Conservation (phyloP, 2,113 vertebrate species). For the Tiliqua scincoides region DNA sequence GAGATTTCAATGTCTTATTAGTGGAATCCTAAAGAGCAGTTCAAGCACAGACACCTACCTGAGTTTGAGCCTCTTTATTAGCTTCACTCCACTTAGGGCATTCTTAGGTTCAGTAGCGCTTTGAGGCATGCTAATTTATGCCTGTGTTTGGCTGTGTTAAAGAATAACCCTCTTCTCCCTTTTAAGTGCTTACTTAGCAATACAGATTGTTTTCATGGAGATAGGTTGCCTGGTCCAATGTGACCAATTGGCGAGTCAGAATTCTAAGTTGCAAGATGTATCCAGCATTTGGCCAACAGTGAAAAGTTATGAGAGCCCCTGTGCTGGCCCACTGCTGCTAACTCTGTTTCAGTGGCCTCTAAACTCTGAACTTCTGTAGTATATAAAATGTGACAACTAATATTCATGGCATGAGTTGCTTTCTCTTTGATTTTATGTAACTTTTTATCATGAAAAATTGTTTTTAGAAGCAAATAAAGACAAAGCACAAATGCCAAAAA, state of each 20-base stretch:
- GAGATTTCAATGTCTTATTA: background rate
- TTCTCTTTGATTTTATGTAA: conserved; percentile 1
- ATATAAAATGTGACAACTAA: conserved; percentile 1
- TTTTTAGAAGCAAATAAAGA: conserved; percentile 44
- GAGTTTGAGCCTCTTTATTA: background rate
- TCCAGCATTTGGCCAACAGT: background rate
- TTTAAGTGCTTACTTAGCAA: conserved; percentile 15
- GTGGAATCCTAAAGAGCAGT: background rate
- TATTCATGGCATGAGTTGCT: conserved; percentile 26
- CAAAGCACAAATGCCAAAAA: conserved; percentile 56
- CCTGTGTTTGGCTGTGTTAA: conserved; percentile 24
- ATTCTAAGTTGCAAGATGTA: background rate
- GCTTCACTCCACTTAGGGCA: background rate
- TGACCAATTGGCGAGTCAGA: background rate
- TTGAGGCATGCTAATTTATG: conserved; percentile 40
- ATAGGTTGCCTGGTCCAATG: background rate
- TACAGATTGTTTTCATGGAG: background rate
- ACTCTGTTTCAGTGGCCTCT: background rate
- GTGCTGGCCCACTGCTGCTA: background rate
- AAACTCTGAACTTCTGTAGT: background rate
- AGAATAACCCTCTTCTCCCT: background rate
- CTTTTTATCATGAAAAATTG: conserved; percentile 34
- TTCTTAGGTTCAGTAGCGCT: conserved; percentile 16
- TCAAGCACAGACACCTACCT: background rate
- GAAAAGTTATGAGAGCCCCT: background rate